A percentile compares a stretch with the other conserved stretches of the same genome.
These are phyloP conservation scores for Leucophenga varia DNA, from an alignment of 1,140 invertebrate species.

Conservation along the genomic window DNA sequence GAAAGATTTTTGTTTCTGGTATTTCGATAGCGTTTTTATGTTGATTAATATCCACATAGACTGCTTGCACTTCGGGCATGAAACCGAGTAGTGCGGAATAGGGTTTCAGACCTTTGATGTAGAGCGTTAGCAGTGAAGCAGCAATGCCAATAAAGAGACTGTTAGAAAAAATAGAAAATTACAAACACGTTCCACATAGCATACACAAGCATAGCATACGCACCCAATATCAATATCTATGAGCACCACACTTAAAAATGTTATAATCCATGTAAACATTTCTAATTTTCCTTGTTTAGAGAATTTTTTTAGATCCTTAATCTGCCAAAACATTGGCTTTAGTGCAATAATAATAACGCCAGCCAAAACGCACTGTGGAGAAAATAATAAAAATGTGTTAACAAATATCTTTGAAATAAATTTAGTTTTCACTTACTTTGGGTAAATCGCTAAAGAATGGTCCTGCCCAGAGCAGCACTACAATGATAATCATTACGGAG, in stretches of 20 bases:
- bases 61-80: slow-evolving; percentile 38
- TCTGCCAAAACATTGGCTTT: slow-evolving; percentile 85
- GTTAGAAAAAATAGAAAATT: neutral
- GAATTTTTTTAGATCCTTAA: slow-evolving; percentile 69
- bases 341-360: slow-evolving; percentile 89
- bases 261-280: slow-evolving; percentile 82
- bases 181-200: too few relatives aligned
- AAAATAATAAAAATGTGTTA: neutral
- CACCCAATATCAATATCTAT: slow-evolving; percentile 79
- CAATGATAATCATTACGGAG: slow-evolving; percentile 68
- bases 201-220: slow-evolving; percentile 1
- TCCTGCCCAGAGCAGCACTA: slow-evolving; percentile 79
- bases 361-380: slow-evolving; percentile 67
- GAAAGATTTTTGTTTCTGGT: slow-evolving; percentile 46
- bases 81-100: slow-evolving; percentile 40
- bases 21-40: slow-evolving; percentile 45
- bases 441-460: slow-evolving; percentile 82
- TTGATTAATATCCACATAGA: slow-evolving; percentile 49
- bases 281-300: slow-evolving; percentile 80
- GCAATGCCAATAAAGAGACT: slow-evolving; percentile 45
- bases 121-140: slow-evolving; percentile 40
- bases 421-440: slow-evolving; percentile 58
- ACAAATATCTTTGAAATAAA: neutral
- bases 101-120: slow-evolving; percentile 50
- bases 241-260: slow-evolving; percentile 76